These are phyloP conservation scores for Coptotermes formosanus DNA, from an alignment of 1,140 invertebrate species.

Conservation along the genomic window DNA sequence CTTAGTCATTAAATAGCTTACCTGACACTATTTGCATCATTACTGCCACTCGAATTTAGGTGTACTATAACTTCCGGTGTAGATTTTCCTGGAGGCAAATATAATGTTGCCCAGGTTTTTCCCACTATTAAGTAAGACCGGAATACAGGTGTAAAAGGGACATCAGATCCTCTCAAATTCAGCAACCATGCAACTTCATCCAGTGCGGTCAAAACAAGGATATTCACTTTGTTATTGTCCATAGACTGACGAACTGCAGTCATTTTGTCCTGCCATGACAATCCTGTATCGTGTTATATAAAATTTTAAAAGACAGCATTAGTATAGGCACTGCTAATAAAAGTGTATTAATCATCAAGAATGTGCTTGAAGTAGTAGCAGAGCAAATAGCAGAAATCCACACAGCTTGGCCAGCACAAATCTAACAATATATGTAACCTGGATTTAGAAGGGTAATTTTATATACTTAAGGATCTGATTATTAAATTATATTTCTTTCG, in stretches of 20 bases:
- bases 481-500: no score
- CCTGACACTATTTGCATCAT: background rate
- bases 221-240: slow-evolving; percentile 48
- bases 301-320: background rate
- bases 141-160: slow-evolving; percentile 66
- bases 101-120: slow-evolving; percentile 42
- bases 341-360: no score
- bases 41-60: slow-evolving; percentile 34
- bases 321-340: background rate
- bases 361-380: no score
- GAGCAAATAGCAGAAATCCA: no score
- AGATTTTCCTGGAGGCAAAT: slow-evolving; percentile 46
- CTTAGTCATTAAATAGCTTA: background rate
- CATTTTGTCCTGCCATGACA: slow-evolving; percentile 50
- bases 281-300: slow-evolving; percentile 41
- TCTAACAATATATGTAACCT: no score
- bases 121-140: slow-evolving; percentile 61
- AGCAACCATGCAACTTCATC: slow-evolving; percentile 69
- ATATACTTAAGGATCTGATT: no score
- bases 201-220: slow-evolving; percentile 57
- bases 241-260: slow-evolving; percentile 50
- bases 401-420: no score
- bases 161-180: slow-evolving; percentile 68
- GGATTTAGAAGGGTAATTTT: no score
- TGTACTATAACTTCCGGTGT: slow-evolving; percentile 42